A percentile compares a stretch with the other conserved stretches of the same genome.
Evolutionary conservation across 2,797 vertebrate genomes (phyloP).

Genomic region (Melanotaenia parkinsoni): DNA sequence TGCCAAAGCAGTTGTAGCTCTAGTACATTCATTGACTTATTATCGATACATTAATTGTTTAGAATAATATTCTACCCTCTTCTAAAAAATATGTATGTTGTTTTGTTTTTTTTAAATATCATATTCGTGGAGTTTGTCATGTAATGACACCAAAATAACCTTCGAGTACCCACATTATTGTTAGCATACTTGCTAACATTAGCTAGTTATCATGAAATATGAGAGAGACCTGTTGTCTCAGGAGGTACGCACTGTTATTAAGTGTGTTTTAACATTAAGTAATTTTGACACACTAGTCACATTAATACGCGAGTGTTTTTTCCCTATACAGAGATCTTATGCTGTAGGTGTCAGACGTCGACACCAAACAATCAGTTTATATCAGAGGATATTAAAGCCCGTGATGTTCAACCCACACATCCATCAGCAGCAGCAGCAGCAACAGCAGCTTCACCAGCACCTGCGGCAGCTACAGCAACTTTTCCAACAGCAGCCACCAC

Average conservation of each 20-base stretch:
- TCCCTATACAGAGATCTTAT: neutral
- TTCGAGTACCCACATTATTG: slow-evolving; percentile 16
- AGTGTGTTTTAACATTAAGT: slow-evolving; percentile 8
- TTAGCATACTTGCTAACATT: slow-evolving; percentile 56
- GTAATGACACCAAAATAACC: neutral
- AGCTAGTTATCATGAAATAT: slow-evolving; percentile 48
- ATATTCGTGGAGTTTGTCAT: neutral
- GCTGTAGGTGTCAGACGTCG: neutral
- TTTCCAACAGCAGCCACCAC: slow-evolving; percentile 84
- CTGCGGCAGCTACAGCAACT: slow-evolving; percentile 86
- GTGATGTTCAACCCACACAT: slow-evolving; percentile 88
- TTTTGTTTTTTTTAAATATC: too few relatives aligned
- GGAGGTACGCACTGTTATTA: slow-evolving; percentile 35
- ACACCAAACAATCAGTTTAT: slow-evolving; percentile 2
- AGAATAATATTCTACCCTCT: rapidly evolving
- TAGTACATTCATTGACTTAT: neutral
- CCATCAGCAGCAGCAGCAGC: slow-evolving; percentile 85
- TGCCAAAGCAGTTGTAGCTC: slow-evolving; percentile 48
- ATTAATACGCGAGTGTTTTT: neutral
- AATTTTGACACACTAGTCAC: neutral
- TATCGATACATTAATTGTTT: neutral
- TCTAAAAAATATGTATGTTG: neutral
- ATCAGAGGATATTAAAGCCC: slow-evolving; percentile 31
- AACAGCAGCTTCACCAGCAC: slow-evolving; percentile 88
- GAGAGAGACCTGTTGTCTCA: slow-evolving; percentile 65